Percentiles rank a stretch among this genome's conserved stretches.
These are phyloP conservation scores for Drosophila fuyamai DNA, from an alignment of 1,140 invertebrate genomes.

Conservation along the genomic window DNA sequence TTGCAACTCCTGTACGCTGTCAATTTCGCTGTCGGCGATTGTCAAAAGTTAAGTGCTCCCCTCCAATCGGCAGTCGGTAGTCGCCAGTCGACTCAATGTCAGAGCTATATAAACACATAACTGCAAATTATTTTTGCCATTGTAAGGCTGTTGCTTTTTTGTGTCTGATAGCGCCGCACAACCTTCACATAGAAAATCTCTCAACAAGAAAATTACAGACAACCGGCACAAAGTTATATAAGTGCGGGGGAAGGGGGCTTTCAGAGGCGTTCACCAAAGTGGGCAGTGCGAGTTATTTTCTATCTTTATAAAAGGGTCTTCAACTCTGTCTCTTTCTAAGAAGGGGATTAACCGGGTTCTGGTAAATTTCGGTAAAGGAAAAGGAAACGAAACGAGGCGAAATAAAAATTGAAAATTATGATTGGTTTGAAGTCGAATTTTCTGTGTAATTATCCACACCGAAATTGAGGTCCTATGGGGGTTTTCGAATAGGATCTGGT, in stretches of 20 bases:
- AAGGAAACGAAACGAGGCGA: conserved; percentile 46
- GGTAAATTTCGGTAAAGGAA: conserved; percentile 30
- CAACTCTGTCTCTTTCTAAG: conserved; percentile 49
- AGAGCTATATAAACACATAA: conserved; percentile 68
- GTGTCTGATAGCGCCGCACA: conserved; percentile 55
- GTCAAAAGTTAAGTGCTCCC: conserved; percentile 77
- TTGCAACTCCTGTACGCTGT: conserved; percentile 43
- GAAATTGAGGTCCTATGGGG: conserved; percentile 65
- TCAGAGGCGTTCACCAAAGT: conserved; percentile 29
- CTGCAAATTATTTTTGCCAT: conserved; percentile 78
- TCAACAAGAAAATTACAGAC: conserved; percentile 83
- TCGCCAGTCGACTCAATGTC: conserved; percentile 59
- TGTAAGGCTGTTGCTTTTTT: conserved; percentile 53
- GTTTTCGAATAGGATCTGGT: conserved; percentile 13
- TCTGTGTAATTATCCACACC: conserved; percentile 57
- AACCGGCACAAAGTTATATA: conserved; percentile 29
- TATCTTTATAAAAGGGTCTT: conserved; percentile 16
- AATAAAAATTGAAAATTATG: conserved; percentile 68
- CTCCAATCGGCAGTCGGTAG: conserved; percentile 7
- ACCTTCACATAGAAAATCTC: conserved; percentile 84
- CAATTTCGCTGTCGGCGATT: conserved; percentile 65
- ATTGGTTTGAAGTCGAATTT: conserved; percentile 48
- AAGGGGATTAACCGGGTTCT: conserved; percentile 60
- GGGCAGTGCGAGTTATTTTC: conserved; percentile 30
- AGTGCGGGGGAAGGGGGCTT: background rate